phyloP scores from a whole-genome alignment of 1,140 invertebrate genomes.

The Eupristina koningsbergeri region DNA sequence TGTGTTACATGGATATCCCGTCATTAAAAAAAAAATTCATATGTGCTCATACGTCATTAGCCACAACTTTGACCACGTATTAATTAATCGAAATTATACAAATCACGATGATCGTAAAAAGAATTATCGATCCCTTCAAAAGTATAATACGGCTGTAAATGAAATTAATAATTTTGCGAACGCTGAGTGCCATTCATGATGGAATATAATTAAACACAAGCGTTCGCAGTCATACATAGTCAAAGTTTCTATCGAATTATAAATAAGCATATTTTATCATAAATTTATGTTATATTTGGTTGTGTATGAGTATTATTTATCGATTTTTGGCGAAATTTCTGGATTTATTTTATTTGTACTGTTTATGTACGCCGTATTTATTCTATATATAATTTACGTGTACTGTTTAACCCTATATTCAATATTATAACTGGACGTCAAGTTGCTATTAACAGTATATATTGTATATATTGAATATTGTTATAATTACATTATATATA shows the following conservation, averaged over 20 bases:
- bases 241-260: constrained; percentile 6
- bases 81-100: not conserved
- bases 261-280: not conserved
- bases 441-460: constrained; percentile 51
- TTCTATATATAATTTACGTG: constrained; percentile 51
- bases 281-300: not conserved
- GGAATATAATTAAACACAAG: not conserved
- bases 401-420: constrained; percentile 47
- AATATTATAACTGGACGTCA: constrained; percentile 60
- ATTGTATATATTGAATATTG: constrained; percentile 52
- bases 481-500: constrained; percentile 45
- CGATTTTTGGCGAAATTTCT: constrained; percentile 57
- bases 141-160: not conserved
- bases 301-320: constrained; percentile 28
- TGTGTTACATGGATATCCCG: constrained; percentile 62
- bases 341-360: constrained; percentile 64
- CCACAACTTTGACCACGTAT: not conserved
- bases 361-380: constrained; percentile 64
- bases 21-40: constrained; percentile 3
- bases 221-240: not conserved
- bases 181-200: not conserved
- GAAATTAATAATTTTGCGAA: constrained; percentile 1
- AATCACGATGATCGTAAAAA: not conserved
- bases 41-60: constrained; percentile 4
- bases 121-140: not conserved